Conservation (phyloP, 1,140 invertebrate genomes). For the Saccostrea echinata region DNA sequence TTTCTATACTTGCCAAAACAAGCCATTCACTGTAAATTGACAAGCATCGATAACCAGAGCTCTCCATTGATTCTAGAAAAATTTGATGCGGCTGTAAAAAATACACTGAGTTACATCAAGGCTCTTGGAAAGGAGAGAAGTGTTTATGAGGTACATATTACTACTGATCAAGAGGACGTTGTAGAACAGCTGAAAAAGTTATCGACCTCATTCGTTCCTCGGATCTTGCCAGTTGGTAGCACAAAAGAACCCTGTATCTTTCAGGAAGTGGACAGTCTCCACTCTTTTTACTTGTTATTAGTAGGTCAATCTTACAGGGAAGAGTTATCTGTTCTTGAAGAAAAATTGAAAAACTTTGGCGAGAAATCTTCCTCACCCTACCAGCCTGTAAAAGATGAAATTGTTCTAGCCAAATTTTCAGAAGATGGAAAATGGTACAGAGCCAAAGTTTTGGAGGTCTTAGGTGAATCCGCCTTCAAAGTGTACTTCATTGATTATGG, state of each 20-base stretch:
- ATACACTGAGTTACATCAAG: neutral
- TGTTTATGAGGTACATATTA: neutral
- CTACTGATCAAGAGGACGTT: conserved; percentile 1
- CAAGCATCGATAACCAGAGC: neutral
- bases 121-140: neutral
- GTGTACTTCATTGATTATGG: conserved; percentile 62
- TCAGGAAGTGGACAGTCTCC: conserved; percentile 7
- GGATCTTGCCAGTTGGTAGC: neutral
- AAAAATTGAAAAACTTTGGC: conserved; percentile 10
- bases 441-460: conserved; percentile 52
- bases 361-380: neutral
- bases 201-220: neutral
- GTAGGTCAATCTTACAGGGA: neutral
- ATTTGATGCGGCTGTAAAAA: neutral
- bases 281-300: conserved; percentile 12
- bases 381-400: conserved; percentile 46
- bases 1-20: neutral
- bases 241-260: neutral
- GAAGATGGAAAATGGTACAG: conserved; percentile 54
- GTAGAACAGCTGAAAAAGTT: neutral
- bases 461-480: conserved; percentile 11
- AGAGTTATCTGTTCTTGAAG: neutral
- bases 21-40: conserved; percentile 23
- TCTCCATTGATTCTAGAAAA: neutral
- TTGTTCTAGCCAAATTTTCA: conserved; percentile 54